Evolutionary conservation across 2,888 invertebrate genomes (phyloP).

Genomic region (Tromatobia lineatoria): DNA sequence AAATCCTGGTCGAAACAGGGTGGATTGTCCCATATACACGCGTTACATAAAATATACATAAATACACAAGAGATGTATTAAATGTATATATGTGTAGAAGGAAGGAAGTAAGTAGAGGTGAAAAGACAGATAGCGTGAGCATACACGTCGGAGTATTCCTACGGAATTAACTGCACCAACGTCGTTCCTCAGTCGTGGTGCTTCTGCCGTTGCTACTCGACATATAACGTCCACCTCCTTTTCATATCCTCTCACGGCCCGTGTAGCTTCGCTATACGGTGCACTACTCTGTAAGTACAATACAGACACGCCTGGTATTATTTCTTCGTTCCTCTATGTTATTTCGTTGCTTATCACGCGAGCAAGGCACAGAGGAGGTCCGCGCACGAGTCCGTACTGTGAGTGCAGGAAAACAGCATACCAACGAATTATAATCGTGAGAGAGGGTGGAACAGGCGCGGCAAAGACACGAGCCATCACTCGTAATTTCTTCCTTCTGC

Average conservation of each 20-base stretch:
- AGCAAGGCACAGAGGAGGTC: slow-evolving; percentile 41
- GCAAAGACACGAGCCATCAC: slow-evolving; percentile 4
- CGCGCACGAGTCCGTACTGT: slow-evolving; percentile 33
- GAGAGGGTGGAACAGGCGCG: slow-evolving; percentile 28
- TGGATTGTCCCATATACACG: too few species aligned
- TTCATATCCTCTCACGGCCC: slow-evolving; percentile 50
- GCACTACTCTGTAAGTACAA: slow-evolving; percentile 37
- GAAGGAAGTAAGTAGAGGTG: slow-evolving; percentile 13
- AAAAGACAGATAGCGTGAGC: slow-evolving; percentile 55
- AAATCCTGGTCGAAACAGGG: too few species aligned
- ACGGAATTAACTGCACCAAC: slow-evolving; percentile 54
- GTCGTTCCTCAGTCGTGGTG: slow-evolving; percentile 31
- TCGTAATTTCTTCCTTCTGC: neutral
- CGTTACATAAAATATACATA: too few species aligned
- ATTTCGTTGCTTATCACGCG: slow-evolving; percentile 71
- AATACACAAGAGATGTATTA: too few species aligned
- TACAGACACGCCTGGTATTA: slow-evolving; percentile 57
- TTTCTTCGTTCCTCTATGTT: slow-evolving; percentile 61
- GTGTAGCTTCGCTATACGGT: neutral
- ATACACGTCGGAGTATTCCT: slow-evolving; percentile 30
- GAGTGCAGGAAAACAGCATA: slow-evolving; percentile 6
- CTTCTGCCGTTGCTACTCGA: neutral
- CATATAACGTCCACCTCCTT: slow-evolving; percentile 40
- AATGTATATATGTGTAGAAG: too few species aligned
- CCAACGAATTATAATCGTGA: slow-evolving; percentile 40